phyloP scores from a whole-genome alignment of 2,113 vertebrate species.

The Rhea americana region DNA sequence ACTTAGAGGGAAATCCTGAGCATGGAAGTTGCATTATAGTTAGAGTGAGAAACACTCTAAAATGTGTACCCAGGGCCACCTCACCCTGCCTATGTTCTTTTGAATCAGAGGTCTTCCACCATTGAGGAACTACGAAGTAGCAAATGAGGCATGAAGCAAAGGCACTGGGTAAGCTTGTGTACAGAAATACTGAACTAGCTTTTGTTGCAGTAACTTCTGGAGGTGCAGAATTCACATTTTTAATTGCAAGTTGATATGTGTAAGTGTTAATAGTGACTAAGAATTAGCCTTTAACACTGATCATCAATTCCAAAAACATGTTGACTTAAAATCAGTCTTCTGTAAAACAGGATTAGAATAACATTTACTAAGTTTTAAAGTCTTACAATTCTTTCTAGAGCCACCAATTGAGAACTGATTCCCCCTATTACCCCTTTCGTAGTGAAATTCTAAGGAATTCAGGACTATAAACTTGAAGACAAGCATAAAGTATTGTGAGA shows the following conservation, averaged over 20 bases:
- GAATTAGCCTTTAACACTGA: background rate
- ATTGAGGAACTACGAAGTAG: background rate
- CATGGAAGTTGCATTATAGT: too few relatives aligned
- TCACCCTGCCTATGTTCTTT: background rate
- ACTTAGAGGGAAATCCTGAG: background rate
- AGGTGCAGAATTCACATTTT: background rate
- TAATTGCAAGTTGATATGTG: background rate
- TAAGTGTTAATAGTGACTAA: background rate
- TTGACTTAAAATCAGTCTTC: background rate
- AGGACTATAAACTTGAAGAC: background rate
- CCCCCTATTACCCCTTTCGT: background rate
- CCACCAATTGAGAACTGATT: background rate
- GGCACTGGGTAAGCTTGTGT: background rate
- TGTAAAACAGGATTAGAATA: background rate
- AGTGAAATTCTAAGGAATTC: background rate
- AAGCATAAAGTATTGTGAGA: background rate
- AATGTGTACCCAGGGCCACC: background rate
- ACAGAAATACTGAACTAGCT: background rate
- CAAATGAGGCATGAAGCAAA: background rate
- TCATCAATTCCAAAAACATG: background rate
- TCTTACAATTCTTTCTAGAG: background rate
- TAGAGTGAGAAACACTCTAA: too few relatives aligned
- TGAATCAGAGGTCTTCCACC: background rate
- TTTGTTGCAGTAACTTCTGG: background rate
- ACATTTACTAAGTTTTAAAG: background rate